Conservation (phyloP, 2,113 vertebrate genomes). For the Chunga burmeisteri region DNA sequence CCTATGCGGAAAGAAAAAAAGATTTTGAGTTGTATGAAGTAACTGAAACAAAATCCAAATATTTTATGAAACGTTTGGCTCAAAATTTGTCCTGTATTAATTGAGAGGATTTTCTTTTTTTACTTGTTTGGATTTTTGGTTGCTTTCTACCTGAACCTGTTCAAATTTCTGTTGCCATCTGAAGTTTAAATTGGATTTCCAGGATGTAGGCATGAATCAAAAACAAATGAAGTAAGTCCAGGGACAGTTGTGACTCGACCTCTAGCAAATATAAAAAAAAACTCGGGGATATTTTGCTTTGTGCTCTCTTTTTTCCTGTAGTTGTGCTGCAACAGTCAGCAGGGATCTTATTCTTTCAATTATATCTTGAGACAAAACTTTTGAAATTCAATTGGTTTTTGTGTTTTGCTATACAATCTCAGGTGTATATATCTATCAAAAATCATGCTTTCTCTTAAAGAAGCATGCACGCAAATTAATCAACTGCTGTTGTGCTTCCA, state of each 20-base stretch:
- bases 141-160: not conserved
- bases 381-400: not conserved
- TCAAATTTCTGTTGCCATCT: not conserved
- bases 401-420: not conserved
- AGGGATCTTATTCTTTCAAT: not conserved
- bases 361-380: not conserved
- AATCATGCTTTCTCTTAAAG: not conserved
- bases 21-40: not conserved
- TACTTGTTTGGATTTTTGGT: not conserved
- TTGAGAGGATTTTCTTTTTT: not conserved
- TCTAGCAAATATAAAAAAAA: not conserved
- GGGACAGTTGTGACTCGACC: not conserved
- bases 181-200: not conserved
- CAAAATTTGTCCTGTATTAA: not conserved
- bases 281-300: not conserved
- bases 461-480: not conserved
- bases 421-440: not conserved
- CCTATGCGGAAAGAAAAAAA: not conserved
- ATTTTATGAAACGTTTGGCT: not conserved
- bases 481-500: not conserved
- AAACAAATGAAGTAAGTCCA: not conserved
- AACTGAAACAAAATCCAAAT: not conserved
- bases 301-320: rapidly evolving
- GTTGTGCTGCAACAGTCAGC: not conserved
- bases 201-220: not conserved